A percentile compares a stretch with the other conserved stretches of the same genome.
phyloP scores from a whole-genome alignment of 1,140 invertebrate species.

The Drosophila triauraria region DNA sequence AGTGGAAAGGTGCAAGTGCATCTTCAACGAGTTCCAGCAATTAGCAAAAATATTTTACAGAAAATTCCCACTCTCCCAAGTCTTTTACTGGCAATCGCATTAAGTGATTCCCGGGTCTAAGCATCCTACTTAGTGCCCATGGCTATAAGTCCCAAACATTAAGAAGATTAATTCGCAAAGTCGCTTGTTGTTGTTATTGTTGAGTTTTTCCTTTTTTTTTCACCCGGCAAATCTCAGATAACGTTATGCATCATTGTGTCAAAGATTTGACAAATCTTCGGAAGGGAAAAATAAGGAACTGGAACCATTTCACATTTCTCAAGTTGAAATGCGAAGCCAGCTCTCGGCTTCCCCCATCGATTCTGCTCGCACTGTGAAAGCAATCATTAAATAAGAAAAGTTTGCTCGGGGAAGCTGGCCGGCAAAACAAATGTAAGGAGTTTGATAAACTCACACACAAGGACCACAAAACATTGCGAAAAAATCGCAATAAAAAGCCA shows the following conservation, averaged over 20 bases:
- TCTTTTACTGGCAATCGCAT: conserved; percentile 64
- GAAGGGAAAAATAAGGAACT: conserved; percentile 50
- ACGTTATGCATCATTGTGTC: conserved; percentile 83
- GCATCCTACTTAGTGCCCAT: conserved; percentile 60
- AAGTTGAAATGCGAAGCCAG: conserved; percentile 70
- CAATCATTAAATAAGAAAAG: conserved; percentile 77
- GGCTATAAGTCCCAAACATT: conserved; percentile 60
- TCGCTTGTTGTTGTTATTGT: conserved; percentile 64
- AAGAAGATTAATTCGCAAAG: conserved; percentile 83
- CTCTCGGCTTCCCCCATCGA: conserved; percentile 23
- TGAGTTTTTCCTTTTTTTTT: conserved; percentile 12
- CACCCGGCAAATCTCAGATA: conserved; percentile 70
- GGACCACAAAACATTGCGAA: conserved; percentile 54
- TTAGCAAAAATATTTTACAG: conserved; percentile 40
- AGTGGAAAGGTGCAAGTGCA: conserved; percentile 21
- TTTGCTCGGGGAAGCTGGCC: conserved; percentile 38
- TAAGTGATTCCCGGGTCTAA: conserved; percentile 72
- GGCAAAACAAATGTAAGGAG: conserved; percentile 79
- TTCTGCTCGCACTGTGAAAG: conserved; percentile 43
- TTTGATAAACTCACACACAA: conserved; percentile 73
- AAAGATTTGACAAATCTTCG: conserved; percentile 75
- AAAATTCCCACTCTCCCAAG: neutral
- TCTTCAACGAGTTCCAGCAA: conserved; percentile 45
- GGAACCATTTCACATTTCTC: conserved; percentile 73
- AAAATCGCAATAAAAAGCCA: conserved; percentile 79